Evolutionary conservation across 2,797 vertebrate genomes (phyloP), one percentile per base, ranked within the genome.

Genomic region (Clarias laeviceps): DNA sequence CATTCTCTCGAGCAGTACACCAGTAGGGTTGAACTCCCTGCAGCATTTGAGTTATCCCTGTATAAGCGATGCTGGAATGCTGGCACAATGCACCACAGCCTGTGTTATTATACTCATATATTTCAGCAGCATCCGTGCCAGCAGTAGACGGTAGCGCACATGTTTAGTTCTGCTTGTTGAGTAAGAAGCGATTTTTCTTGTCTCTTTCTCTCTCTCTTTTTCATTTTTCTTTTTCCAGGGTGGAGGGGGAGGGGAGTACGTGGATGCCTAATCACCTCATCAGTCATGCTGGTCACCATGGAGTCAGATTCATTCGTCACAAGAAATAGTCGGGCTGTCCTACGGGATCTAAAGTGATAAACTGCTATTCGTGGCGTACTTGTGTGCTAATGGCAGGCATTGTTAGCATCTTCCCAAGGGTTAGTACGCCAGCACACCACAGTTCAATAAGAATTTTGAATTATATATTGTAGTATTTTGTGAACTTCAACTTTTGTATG

Each of bases 181-280:
- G 56, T 27, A 81, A 70, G 62, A 29, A 27, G 76, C 29, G 62
- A 85, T 84, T 84, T 74, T 85, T 86, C 64, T 87, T 68, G 70
- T 64, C 24, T 70, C 34, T 37, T 40, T 70, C 32, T 17, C 45
- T 45, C 45, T 54, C 50, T 54, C 50, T 54, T 54, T 29, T 15
- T 32, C 80, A 37, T 82, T 83, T 64, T 85, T 84, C 64, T 65
- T 72, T 84, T 78, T 56, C 32, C 14, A 8, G 22, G 66, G 65
- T 76, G 80, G 17, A 22, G 73, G 66, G 78, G 64, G 29, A 57
- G 79, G 18, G 40, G 84, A 27, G 74, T 45, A 54, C 72, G 4
- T 82, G 82, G 64, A 62, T 85, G 74, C 77, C 32, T 87, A 90
- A 90, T 89, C 87, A 90, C 83, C 85, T 87, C 89, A 87, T 90